Evolutionary conservation across 35 echinoderm and acorn worm species (phyloP), one percentile per base, ranked within the genome.

Genomic region (Strongylocentrotus purpuratus): DNA sequence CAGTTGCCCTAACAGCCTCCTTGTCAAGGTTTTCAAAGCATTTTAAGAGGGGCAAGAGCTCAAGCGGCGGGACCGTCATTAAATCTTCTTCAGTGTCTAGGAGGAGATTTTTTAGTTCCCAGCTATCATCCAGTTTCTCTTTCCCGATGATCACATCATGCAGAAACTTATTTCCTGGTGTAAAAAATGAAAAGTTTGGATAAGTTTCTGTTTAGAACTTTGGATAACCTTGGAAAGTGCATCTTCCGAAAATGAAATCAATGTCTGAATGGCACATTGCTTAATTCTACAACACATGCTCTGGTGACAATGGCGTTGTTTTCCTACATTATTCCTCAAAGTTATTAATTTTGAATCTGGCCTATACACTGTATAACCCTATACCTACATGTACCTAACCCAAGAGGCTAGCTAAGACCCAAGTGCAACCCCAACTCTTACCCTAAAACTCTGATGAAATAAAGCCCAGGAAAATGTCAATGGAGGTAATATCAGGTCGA

Each of bases 21-120:
- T 32, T 90, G 28, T 95, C 94, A 48, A 6, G n/a, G 22, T 88
- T 31, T n/a, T 52, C 48, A 48, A 95, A 87, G 71, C 87, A 28
- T 18, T 2, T 20, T 5, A 95, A 32, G 31, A 32, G 45, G 46
- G 47, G 33, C 41, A 95, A 31, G 33, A 95, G 28, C 2, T 88
- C 85, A 11, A 4, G 9, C 58, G 94, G 94, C 9, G 32, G 9
- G 85, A 95, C 87, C 87, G 45, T 41, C 15, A 45, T 45, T 17
- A 45, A 89, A 46, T 89, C 87, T 28, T 2, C 31, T 89, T 89
- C 87, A 0, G 87, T 89, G 5, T 5, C 87, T 32, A 89, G 33
- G 14, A 89, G 45, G n/a, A 89, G 87, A 33, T 89, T 89, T 45
- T 89, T 45, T 7, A 89, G 15, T 25, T 89, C 87, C 87, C 87